Conservation (phyloP, 2,797 vertebrate species). For the Paedocypris micromegethes region DNA sequence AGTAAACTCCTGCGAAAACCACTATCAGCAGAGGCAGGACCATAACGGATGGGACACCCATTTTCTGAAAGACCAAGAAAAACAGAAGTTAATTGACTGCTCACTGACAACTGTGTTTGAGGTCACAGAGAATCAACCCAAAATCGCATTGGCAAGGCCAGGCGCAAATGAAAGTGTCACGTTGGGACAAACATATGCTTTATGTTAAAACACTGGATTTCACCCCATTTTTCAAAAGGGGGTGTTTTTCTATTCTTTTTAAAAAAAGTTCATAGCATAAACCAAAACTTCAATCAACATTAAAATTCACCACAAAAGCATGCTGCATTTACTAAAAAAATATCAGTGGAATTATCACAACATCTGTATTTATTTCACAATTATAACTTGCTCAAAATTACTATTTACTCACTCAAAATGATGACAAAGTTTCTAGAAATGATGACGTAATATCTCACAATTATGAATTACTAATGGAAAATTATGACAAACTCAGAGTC, state of each 20-base stretch:
- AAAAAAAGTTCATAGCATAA: too few relatives aligned
- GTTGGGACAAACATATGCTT: not conserved
- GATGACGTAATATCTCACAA: too few relatives aligned
- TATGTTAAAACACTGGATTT: not conserved
- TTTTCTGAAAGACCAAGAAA: conserved; percentile 59
- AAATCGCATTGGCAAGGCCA: not conserved
- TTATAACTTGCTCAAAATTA: too few relatives aligned
- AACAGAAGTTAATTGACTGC: conserved; percentile 4
- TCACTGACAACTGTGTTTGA: not conserved
- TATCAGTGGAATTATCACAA: too few relatives aligned
- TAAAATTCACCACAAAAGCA: not conserved
- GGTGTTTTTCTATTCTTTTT: too few relatives aligned
- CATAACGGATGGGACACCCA: conserved; percentile 74
- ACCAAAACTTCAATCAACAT: too few relatives aligned
- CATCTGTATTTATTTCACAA: too few relatives aligned
- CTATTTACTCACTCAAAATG: too few relatives aligned
- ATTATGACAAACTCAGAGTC: too few relatives aligned
- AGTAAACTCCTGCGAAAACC: conserved; percentile 80
- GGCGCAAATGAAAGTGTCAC: not conserved
- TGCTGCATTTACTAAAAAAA: not conserved
- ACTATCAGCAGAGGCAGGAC: conserved; percentile 81
- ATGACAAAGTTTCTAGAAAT: too few relatives aligned
- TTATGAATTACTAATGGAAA: too few relatives aligned
- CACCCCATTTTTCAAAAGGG: not conserved
- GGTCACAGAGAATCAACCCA: not conserved